These are phyloP conservation scores for Zophobas morio DNA, from an alignment of 1,140 invertebrate genomes.

Conservation along the genomic window DNA sequence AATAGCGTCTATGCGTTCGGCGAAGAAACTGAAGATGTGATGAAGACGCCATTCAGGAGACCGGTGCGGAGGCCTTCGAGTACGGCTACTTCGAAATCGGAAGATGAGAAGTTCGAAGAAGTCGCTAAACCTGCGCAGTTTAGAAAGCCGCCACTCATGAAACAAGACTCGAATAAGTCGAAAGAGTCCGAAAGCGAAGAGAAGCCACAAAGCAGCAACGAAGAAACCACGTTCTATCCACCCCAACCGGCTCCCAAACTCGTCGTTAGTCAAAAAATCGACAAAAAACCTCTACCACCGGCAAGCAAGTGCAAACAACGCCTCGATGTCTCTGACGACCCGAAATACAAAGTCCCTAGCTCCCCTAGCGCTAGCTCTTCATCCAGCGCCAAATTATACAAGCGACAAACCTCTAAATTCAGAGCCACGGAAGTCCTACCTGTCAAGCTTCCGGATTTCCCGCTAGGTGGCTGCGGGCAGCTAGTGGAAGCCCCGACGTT, in stretches of 20 bases:
- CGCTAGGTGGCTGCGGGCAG: slow-evolving; percentile 69
- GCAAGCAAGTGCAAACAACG: slow-evolving; percentile 46
- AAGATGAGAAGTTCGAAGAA: slow-evolving; percentile 67
- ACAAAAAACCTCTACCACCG: slow-evolving; percentile 56
- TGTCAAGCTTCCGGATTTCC: slow-evolving; percentile 72
- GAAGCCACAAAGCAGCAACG: slow-evolving; percentile 66
- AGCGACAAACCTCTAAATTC: slow-evolving; percentile 56
- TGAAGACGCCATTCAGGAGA: slow-evolving; percentile 75
- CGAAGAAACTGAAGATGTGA: slow-evolving; percentile 71
- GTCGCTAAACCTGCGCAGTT: slow-evolving; percentile 54
- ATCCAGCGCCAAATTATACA: slow-evolving; percentile 65
- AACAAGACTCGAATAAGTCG: slow-evolving; percentile 47
- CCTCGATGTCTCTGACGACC: slow-evolving; percentile 56
- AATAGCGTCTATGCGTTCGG: slow-evolving; percentile 82
- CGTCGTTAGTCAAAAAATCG: slow-evolving; percentile 67
- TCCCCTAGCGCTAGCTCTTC: slow-evolving; percentile 67
- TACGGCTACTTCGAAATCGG: slow-evolving; percentile 66
- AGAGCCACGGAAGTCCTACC: slow-evolving; percentile 64
- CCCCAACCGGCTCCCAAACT: slow-evolving; percentile 62
- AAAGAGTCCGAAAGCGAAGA: slow-evolving; percentile 31
- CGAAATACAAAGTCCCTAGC: slow-evolving; percentile 66
- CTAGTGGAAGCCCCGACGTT: slow-evolving; percentile 88
- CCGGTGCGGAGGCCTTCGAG: slow-evolving; percentile 68
- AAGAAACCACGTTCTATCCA: slow-evolving; percentile 70
- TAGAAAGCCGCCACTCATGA: slow-evolving; percentile 52